phyloP scores from a whole-genome alignment of 2,113 vertebrate species.

The Regulus satrapa region DNA sequence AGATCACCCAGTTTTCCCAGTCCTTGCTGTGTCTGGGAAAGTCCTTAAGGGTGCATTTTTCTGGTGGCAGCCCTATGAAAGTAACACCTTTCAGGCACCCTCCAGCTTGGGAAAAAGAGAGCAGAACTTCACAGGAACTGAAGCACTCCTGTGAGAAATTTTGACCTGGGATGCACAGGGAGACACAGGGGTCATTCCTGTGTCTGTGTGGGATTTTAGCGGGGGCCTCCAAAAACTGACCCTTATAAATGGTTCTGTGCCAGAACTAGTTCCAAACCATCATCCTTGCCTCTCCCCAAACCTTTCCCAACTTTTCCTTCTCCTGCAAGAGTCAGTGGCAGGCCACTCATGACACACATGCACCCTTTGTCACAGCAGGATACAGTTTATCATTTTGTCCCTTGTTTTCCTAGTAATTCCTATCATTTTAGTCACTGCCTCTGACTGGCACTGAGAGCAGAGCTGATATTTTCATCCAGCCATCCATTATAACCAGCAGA shows the following conservation, averaged over 20 bases:
- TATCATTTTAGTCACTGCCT: not conserved
- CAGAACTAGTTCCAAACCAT: not conserved
- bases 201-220: not conserved
- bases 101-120: not conserved
- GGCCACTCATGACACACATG: accelerated
- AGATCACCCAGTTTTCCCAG: accelerated
- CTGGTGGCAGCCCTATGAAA: not conserved
- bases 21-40: not conserved
- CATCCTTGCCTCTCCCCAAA: not conserved
- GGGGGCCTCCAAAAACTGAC: not conserved
- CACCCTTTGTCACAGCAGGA: accelerated
- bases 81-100: not conserved
- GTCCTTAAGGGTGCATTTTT: not conserved
- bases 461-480: not conserved
- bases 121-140: too few species aligned
- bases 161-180: not conserved
- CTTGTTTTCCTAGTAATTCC: not conserved
- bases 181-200: accelerated
- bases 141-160: not conserved
- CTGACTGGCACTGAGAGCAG: not conserved
- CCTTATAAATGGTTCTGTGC: not conserved
- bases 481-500: not conserved
- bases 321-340: not conserved
- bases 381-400: not conserved
- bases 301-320: not conserved